These are phyloP conservation scores for Speoplatyrhinus poulsoni DNA, from an alignment of 2,113 vertebrate species.

Conservation along the genomic window DNA sequence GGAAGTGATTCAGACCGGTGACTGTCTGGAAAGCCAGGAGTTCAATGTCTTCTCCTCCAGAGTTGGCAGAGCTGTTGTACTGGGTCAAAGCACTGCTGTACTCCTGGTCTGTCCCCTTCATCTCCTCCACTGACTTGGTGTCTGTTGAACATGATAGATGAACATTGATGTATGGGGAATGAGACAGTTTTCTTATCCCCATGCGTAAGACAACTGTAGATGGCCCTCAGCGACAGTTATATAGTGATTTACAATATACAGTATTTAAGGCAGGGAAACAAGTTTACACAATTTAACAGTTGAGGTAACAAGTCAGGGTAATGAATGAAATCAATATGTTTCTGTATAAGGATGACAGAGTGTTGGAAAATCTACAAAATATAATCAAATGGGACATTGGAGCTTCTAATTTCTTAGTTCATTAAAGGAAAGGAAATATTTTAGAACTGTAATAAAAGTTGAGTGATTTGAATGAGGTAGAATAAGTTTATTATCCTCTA, in stretches of 20 bases:
- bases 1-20: conserved; percentile 59
- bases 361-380: too few species aligned
- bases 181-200: too few species aligned
- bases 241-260: too few species aligned
- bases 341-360: too few species aligned
- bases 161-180: background rate
- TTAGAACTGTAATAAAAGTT: background rate
- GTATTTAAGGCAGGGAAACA: too few species aligned
- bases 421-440: background rate
- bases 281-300: too few species aligned
- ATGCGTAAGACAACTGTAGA: background rate
- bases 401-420: too few species aligned
- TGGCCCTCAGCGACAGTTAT: too few species aligned
- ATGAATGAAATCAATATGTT: too few species aligned
- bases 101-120: conserved; percentile 68
- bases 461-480: conserved; percentile 1
- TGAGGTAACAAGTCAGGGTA: too few species aligned
- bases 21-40: conserved; percentile 79
- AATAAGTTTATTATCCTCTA: background rate
- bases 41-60: conserved; percentile 73
- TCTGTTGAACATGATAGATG: conserved; percentile 44
- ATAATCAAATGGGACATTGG: too few species aligned
- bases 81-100: conserved; percentile 65
- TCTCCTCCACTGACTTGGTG: conserved; percentile 60
- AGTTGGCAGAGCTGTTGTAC: conserved; percentile 72